Conservation (phyloP, 53 echinoderm and acorn worm species). For the Holothuria scabra region DNA sequence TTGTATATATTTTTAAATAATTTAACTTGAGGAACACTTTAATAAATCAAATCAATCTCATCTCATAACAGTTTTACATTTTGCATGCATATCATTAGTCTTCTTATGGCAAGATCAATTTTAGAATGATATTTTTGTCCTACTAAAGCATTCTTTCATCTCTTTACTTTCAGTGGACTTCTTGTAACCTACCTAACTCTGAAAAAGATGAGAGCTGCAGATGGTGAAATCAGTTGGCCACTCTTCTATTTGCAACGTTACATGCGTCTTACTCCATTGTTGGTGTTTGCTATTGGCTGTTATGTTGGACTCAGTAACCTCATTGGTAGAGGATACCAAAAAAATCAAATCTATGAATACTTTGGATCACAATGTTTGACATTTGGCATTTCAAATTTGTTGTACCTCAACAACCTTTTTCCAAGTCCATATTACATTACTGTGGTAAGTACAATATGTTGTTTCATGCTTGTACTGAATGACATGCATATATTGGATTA, state of each 20-base stretch:
- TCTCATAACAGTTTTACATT: too few species aligned
- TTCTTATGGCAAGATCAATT: too few species aligned
- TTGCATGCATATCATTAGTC: too few species aligned
- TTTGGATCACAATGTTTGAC: neutral
- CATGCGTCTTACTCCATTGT: slow-evolving; percentile 70
- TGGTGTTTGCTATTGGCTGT: slow-evolving; percentile 48
- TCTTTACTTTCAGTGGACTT: slow-evolving; percentile 52
- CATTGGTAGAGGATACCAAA: slow-evolving; percentile 45
- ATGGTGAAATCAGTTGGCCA: slow-evolving; percentile 50
- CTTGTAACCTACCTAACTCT: slow-evolving; percentile 64
- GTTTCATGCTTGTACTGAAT: too few species aligned
- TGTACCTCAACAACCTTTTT: slow-evolving; percentile 69
- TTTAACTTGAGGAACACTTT: too few species aligned
- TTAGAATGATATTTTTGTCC: neutral
- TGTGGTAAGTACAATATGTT: neutral
- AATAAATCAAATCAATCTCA: too few species aligned
- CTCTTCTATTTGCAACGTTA: slow-evolving; percentile 72
- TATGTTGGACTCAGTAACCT: slow-evolving; percentile 33
- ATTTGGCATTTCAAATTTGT: slow-evolving; percentile 54
- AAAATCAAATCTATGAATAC: neutral
- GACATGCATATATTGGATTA: too few species aligned
- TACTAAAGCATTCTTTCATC: neutral
- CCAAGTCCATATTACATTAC: slow-evolving; percentile 53
- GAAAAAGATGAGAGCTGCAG: slow-evolving; percentile 23
- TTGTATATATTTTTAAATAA: too few species aligned